phyloP scores from a whole-genome alignment of 1,140 invertebrate species.

The Rhyzopertha dominica region DNA sequence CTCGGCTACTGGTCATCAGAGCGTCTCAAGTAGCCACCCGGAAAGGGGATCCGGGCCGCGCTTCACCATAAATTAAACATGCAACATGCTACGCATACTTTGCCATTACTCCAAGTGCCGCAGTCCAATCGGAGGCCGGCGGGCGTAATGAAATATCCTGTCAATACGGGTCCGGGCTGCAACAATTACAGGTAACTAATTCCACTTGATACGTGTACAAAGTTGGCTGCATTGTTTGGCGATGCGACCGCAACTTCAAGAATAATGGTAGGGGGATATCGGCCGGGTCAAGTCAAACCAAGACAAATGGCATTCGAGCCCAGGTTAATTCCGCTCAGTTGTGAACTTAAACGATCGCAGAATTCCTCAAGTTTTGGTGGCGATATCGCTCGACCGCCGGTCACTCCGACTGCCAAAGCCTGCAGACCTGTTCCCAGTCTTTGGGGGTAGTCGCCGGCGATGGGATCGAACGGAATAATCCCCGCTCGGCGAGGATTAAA shows the following conservation, averaged over 20 bases:
- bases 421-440: too few relatives aligned
- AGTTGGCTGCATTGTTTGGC: constrained; percentile 45
- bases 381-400: too few relatives aligned
- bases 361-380: constrained; percentile 38
- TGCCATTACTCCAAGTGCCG: constrained; percentile 18
- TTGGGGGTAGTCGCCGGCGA: too few relatives aligned
- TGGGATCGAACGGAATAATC: too few relatives aligned
- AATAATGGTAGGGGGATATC: constrained; percentile 34
- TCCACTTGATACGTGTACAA: constrained; percentile 43
- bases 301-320: constrained; percentile 44
- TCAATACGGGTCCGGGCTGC: constrained; percentile 35
- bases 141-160: constrained; percentile 38
- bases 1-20: too few relatives aligned
- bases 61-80: too few relatives aligned
- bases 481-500: too few relatives aligned
- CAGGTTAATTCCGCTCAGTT: constrained; percentile 44
- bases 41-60: too few relatives aligned
- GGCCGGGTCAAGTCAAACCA: constrained; percentile 41
- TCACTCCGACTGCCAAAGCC: too few relatives aligned
- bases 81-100: constrained; percentile 18
- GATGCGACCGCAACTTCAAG: constrained; percentile 38
- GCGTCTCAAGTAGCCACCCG: too few relatives aligned
- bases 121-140: constrained; percentile 36
- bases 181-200: constrained; percentile 45
- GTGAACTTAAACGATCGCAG: constrained; percentile 39